Conservation (phyloP, 2,888 invertebrate species). For the Ectemnius cavifrons region DNA sequence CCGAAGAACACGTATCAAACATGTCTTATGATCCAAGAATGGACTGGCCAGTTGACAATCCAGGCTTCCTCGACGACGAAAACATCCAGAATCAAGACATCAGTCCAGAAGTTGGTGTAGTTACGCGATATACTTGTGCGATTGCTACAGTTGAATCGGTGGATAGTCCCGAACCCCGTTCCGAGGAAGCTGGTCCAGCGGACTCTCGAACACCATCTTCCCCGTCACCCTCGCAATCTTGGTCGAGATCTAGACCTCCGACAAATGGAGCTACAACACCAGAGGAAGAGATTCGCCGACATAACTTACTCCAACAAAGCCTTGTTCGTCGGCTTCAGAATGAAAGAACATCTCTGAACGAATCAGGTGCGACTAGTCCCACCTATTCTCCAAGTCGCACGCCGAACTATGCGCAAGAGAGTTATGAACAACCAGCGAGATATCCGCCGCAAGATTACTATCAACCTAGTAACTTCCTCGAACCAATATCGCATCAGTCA, state of each 20-base stretch:
- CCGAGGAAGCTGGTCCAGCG: constrained; percentile 27
- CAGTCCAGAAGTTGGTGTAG: constrained; percentile 69
- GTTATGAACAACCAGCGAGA: background rate
- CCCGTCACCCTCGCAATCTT: constrained; percentile 44
- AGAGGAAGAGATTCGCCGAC: constrained; percentile 69
- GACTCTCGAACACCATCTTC: constrained; percentile 36
- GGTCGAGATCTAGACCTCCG: constrained; percentile 31
- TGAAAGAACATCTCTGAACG: constrained; percentile 43
- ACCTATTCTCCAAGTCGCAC: background rate
- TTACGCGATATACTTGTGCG: constrained; percentile 73
- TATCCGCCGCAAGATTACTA: background rate
- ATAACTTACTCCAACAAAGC: constrained; percentile 72
- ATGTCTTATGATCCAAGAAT: background rate
- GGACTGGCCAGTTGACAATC: constrained; percentile 25
- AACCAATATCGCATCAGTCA: background rate
- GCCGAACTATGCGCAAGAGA: background rate
- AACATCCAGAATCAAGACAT: constrained; percentile 75
- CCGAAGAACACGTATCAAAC: background rate
- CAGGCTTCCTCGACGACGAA: constrained; percentile 56
- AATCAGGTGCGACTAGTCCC: constrained; percentile 16
- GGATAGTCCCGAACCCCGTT: constrained; percentile 40
- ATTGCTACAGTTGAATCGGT: constrained; percentile 71
- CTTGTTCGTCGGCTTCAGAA: constrained; percentile 60
- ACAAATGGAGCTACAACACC: constrained; percentile 35
- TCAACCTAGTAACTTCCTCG: background rate